Evolutionary conservation across 2,888 invertebrate species (phyloP), one percentile per base, ranked within the genome.

Genomic region (Phasia obesa): DNA sequence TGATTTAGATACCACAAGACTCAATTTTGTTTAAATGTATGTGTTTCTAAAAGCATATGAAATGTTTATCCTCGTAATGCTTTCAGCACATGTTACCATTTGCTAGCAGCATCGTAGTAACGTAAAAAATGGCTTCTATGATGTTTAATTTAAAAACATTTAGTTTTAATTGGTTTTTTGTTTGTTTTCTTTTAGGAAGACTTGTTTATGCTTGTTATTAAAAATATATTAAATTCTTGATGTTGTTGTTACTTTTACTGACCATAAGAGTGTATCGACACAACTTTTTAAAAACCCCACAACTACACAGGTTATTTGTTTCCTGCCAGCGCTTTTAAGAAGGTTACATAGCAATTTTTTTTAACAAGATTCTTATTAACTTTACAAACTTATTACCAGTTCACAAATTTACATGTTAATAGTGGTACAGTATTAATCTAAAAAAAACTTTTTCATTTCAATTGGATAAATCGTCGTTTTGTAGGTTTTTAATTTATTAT

Each of bases 101-200:
- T 74, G 19, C 42, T 25, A 4, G 13, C 38, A 1, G n/a, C n/a
- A n/a, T n/a, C n/a, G n/a, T n/a, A 47, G 49, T 57, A 44, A 35
- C 57, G 57, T 17, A 19, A 19, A 69, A 65, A 57, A 51, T 44
- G 69, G 69, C 64, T 74, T 59, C 64, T 78, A 25, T 64, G 47
- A 74, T 21, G 70, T 78, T 74, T 73, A 78, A 70, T 74, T 78
- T 78, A 53, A 69, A 82, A 82, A 70, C 78, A 70, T 70, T 57
- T 15, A 51, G 42, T 78, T 82, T 78, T 82, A 78, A 82, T 82
- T 78, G 64, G 44, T 53, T 78, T 77, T 77, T 69, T 55, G 42
- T 15, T 23, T 23, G 51, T n/a, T 9, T 67, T 60, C 49, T 17
- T 25, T 15, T 25, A 27, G 1, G 64, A 55, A 64, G 57, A 27